phyloP scores from a whole-genome alignment of 2,113 vertebrate genomes.

The Tetrax tetrax region DNA sequence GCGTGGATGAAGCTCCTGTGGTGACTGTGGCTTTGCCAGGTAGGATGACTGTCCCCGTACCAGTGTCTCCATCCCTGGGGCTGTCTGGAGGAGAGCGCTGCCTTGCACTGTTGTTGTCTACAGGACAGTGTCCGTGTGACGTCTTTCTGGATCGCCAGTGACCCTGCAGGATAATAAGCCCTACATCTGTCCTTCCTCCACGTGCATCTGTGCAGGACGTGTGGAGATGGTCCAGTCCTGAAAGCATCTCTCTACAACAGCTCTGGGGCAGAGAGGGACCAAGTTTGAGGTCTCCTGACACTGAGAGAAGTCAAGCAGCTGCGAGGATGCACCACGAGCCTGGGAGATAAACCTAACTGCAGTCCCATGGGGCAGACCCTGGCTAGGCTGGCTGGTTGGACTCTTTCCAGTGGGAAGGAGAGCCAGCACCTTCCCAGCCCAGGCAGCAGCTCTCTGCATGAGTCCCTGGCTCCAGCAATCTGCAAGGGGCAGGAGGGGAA shows the following conservation, averaged over 20 bases:
- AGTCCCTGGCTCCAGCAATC: not conserved
- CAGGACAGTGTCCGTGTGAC: fast-evolving
- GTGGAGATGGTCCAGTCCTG: not conserved
- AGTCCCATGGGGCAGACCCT: fast-evolving
- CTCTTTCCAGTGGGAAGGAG: not conserved
- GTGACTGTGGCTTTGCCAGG: not conserved
- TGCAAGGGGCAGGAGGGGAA: not conserved
- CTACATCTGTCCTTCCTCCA: not conserved
- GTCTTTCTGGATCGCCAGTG: not conserved
- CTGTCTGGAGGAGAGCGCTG: not conserved
- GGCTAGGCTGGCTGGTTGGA: not conserved
- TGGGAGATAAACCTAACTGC: not conserved
- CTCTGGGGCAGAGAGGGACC: not conserved
- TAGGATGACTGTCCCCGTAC: fast-evolving
- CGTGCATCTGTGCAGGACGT: not conserved
- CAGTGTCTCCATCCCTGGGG: not conserved
- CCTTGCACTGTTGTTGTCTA: not conserved
- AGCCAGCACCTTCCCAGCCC: not conserved
- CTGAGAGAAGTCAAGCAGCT: not conserved
- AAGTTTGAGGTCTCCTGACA: not conserved
- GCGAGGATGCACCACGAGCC: not conserved
- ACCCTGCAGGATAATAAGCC: not conserved
- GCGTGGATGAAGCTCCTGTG: fast-evolving
- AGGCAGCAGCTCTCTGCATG: not conserved
- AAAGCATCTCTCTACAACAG: not conserved